phyloP scores from a whole-genome alignment of 2,888 invertebrate genomes.

The Scaptomyza parva region DNA sequence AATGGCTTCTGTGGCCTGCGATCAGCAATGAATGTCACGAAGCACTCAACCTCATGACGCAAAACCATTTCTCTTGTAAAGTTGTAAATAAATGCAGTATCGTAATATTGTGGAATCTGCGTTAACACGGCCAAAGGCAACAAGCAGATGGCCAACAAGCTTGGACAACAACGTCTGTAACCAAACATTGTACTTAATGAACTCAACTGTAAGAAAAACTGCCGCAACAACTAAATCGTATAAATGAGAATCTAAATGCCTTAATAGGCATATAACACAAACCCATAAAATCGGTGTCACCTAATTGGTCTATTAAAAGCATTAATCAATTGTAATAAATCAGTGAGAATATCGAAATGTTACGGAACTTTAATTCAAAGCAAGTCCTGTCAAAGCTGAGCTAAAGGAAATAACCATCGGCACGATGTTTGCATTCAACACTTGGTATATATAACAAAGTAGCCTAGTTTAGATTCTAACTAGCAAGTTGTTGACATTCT shows the following conservation, averaged over 20 bases:
- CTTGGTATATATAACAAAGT: conserved; percentile 1
- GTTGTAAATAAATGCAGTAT: conserved; percentile 22
- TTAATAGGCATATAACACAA: not conserved
- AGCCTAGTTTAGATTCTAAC: not conserved
- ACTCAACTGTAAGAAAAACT: conserved; percentile 9
- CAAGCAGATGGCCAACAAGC: conserved; percentile 9
- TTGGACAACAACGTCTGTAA: not conserved
- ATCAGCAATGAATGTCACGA: conserved; percentile 27
- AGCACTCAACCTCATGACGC: conserved; percentile 15
- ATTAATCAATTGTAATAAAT: not conserved
- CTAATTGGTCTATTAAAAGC: not conserved
- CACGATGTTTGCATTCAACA: not conserved
- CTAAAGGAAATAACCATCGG: not conserved
- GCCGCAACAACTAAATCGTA: not conserved
- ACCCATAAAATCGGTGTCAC: not conserved
- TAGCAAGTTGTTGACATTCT: not conserved
- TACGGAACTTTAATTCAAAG: not conserved
- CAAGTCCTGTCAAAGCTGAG: not conserved
- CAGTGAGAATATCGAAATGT: not conserved
- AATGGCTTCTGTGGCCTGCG: not conserved
- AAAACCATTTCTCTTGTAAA: conserved; percentile 8
- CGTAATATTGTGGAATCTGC: conserved; percentile 1
- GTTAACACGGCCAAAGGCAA: not conserved
- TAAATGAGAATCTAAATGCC: not conserved
- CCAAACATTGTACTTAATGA: conserved; percentile 19